Evolutionary conservation across 2,888 invertebrate genomes (phyloP), one percentile per base, ranked within the genome.

Genomic region (Syritta pipiens): DNA sequence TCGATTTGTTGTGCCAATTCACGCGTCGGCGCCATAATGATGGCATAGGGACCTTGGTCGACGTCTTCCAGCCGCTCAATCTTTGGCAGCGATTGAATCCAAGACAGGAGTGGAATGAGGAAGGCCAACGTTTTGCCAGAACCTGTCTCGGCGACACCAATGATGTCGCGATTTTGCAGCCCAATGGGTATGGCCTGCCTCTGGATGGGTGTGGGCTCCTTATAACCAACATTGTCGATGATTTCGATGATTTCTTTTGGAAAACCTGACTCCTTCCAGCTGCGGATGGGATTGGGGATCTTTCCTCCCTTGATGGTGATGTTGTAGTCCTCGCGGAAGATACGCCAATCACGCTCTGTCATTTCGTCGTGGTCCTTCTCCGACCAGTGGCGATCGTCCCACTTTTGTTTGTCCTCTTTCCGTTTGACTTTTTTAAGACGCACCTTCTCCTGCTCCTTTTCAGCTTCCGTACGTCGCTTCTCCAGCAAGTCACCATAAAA

Each of bases 271-370:
- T 99, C 99, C 81, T 94, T 94, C 99, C 99, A 99, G 76, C 92
- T 93, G 28, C 99, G 92, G 69, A 99, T 93, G 0, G 99, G 99
- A 89, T 97, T 97, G 0, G 99, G 98, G 84, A 99, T 97, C 86
- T 92, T 94, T 0, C 99, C 99, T 82, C 98, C 98, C 89, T 99
- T 99, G 76, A 99, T 96, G 2, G 97, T 96, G 59, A 99, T 98
- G 86, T 97, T 99, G 88, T 98, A 99, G 90, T 99, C 99, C 89
- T 99, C 99, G 82, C 98, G 92, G 88, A 99, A 99, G 85, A 99
- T 99, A 88, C 99, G 93, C 99, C 99, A 99, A 90, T 99, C 99
- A 84, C 99, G 92, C 88, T 99, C 99, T 0, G 96, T 97, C 99
- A 99, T 99, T 89, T 99, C 98, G 55, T 94, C 93, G 0, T 94